Base-by-base conservation (phyloP, 2,797 vertebrate species). In the Echeneis naucrates region DNA sequence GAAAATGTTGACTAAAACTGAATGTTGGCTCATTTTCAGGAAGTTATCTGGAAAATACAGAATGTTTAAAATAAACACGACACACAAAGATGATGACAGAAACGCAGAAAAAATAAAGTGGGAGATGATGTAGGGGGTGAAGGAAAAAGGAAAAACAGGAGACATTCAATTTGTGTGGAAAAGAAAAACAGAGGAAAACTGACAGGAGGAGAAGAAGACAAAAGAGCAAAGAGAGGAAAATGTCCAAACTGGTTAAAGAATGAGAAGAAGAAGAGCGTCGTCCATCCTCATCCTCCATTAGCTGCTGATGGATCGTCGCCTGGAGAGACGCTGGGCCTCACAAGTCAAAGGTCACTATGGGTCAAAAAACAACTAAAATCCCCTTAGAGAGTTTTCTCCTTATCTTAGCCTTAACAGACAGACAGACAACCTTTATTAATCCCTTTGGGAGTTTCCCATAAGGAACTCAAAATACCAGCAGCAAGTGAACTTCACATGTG, bases 211-310 rank as follows among this genome's bases (percentile, higher is more conserved):
- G 21, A 23, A 3, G 3, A 17, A n/a, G 1, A 27, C 7, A 32
- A 45, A 52, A 32, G 8, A 19, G 17, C 19, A 45, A n/a, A 45
- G 12, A 42, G 19, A 19, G 12, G 37, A 17, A 0, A 14, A 19
- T 19, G 35, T 37, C 13, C 37, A n/a, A 40, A 40, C 14, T 5
- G 12, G 38, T 4, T n/a, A 17, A 40, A 40, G 12, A 17, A 56
- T 2, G 12, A 50, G 14, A 4, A 35, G 27, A 35, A 44, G 38
- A 59, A 24, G 13, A 32, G 2, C 7, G 5, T 16, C 16, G 9
- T 68, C 37, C 4, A 10, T 66, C 75, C 55, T 68, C 63, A 63
- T 57, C 52, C 63, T 68, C 52, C 68, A 75, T 68, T 53, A 70
- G 51, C 56, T n/a, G 44, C 30, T 72, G 72, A 72, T 30, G 21